These are phyloP conservation scores for Uropetala carovei DNA, from an alignment of 2,888 invertebrate species.

Conservation along the genomic window DNA sequence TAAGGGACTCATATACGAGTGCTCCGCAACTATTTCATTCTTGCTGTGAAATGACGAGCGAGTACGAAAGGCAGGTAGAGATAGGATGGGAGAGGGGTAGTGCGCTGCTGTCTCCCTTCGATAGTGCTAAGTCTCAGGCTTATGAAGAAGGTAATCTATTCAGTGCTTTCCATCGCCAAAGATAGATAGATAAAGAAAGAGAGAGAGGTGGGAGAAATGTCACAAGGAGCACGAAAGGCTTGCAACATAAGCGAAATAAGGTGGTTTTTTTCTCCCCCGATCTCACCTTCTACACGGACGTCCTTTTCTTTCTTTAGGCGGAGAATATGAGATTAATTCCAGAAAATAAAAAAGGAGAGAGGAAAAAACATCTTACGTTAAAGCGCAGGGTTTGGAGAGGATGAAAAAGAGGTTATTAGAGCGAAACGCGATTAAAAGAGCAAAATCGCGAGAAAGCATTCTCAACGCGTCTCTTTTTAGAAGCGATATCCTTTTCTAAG, in stretches of 20 bases:
- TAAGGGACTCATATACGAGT: conserved; percentile 41
- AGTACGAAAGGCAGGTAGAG: not conserved
- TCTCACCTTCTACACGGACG: not conserved
- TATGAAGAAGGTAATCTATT: conserved; percentile 44
- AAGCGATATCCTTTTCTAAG: not conserved
- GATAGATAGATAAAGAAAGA: not conserved
- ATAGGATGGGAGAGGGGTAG: not conserved
- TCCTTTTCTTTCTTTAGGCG: not conserved
- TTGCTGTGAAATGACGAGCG: conserved; percentile 26
- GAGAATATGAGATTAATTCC: not conserved
- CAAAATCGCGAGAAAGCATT: not conserved
- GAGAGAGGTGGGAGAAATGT: not conserved
- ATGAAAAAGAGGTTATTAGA: not conserved
- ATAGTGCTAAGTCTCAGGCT: conserved; percentile 35
- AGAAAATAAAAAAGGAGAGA: not conserved
- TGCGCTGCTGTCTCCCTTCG: not conserved
- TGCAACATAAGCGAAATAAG: not conserved
- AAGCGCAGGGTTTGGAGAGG: not conserved
- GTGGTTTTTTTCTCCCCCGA: not conserved
- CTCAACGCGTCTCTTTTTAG: not conserved
- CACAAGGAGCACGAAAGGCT: not conserved
- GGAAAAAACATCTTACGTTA: not conserved
- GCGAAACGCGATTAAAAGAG: not conserved
- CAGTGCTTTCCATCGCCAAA: not conserved
- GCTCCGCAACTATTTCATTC: conserved; percentile 49